Evolutionary conservation across 1,140 invertebrate species (phyloP).

Genomic region (Drosophila paulistorum): DNA sequence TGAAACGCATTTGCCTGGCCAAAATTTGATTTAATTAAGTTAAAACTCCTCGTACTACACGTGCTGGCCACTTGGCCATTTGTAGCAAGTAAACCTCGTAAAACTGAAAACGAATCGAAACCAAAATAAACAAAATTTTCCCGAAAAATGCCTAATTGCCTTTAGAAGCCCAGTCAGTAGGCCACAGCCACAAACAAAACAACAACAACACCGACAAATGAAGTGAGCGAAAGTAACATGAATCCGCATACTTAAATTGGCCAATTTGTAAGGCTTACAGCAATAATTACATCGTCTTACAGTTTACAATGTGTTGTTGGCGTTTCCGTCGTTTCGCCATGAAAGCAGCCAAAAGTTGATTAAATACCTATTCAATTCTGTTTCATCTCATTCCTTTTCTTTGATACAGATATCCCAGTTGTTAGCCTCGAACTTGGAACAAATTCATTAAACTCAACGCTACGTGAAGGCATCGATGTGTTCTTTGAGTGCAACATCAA

Average conservation of each 20-base stretch:
- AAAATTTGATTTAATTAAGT: conserved; percentile 80
- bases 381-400: background rate
- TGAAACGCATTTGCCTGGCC: conserved; percentile 71
- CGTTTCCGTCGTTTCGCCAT: conserved; percentile 17
- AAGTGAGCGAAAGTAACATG: background rate
- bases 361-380: background rate
- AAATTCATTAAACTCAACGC: conserved; percentile 89
- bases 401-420: conserved; percentile 89
- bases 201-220: background rate
- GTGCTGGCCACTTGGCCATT: conserved; percentile 14
- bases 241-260: conserved; percentile 56
- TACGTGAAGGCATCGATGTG: conserved; percentile 93
- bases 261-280: conserved; percentile 79
- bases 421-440: conserved; percentile 91
- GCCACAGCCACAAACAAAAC: background rate
- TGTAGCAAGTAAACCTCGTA: background rate
- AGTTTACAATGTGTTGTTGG: background rate
- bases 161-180: conserved; percentile 12
- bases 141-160: conserved; percentile 20
- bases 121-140: conserved; percentile 24
- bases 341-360: conserved; percentile 21
- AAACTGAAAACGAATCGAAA: conserved; percentile 1
- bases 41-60: conserved; percentile 56
- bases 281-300: conserved; percentile 65
- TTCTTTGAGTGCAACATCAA: conserved; percentile 96